These are phyloP conservation scores for Momotus momota DNA, from an alignment of 2,797 vertebrate genomes.

Conservation along the genomic window DNA sequence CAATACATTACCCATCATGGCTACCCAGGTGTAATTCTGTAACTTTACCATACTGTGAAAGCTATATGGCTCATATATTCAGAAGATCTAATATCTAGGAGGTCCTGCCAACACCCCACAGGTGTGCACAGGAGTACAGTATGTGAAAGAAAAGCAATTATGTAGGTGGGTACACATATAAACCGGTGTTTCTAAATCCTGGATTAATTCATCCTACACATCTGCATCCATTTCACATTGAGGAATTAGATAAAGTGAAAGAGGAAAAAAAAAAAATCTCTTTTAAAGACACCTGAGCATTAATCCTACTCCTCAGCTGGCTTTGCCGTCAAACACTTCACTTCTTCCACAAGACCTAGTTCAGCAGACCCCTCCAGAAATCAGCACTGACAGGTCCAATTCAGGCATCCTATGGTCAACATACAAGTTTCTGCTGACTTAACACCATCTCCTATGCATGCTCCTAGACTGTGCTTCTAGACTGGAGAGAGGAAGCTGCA, in stretches of 20 bases:
- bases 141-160: conserved; percentile 59
- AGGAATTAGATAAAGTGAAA: neutral
- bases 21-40: conserved; percentile 2
- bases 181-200: conserved; percentile 35
- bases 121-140: conserved; percentile 27
- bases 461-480: neutral
- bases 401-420: neutral
- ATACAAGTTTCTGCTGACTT: neutral
- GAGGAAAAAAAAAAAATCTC: neutral
- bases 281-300: neutral
- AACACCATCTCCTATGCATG: neutral
- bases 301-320: neutral
- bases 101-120: conserved; percentile 35
- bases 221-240: conserved; percentile 30
- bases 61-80: neutral
- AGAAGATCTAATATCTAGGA: neutral
- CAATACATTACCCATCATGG: neutral
- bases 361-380: neutral
- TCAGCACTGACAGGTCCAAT: neutral
- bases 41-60: neutral
- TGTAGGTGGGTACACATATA: conserved; percentile 47
- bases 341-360: neutral
- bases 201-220: conserved; percentile 33
- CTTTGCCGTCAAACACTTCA: neutral
- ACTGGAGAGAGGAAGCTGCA: neutral